Evolutionary conservation across 1,140 invertebrate genomes (phyloP).

Genomic region (Vanessa atalanta): DNA sequence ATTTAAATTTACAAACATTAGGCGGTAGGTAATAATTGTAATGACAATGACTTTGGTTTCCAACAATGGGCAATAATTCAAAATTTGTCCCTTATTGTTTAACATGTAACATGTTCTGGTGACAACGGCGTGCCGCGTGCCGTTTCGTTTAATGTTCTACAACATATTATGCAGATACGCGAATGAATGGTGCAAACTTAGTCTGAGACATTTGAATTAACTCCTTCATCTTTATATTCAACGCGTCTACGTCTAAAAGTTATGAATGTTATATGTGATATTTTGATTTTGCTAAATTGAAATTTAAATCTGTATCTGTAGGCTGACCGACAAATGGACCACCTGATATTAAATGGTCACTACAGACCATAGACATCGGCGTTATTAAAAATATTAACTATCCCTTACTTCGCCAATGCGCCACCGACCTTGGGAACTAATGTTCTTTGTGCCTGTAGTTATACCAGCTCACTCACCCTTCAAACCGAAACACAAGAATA

Average conservation of each 20-base stretch:
- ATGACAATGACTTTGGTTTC: conserved; percentile 53
- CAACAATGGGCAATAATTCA: conserved; percentile 68
- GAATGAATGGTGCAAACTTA: conserved; percentile 70
- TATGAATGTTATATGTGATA: conserved; percentile 51
- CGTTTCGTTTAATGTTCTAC: conserved; percentile 71
- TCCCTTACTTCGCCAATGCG: too few species aligned
- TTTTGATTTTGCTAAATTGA: conserved; percentile 17
- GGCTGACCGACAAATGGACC: too few species aligned
- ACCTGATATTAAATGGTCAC: too few species aligned
- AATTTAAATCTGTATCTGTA: too few species aligned
- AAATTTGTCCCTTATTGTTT: conserved; percentile 68
- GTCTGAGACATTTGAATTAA: conserved; percentile 70
- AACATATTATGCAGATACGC: conserved; percentile 74
- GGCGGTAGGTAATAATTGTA: conserved; percentile 48
- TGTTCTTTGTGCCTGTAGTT: too few species aligned
- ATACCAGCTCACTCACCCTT: too few species aligned
- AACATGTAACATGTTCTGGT: conserved; percentile 68
- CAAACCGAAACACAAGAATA: too few species aligned
- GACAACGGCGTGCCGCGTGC: conserved; percentile 62
- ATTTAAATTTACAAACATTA: conserved; percentile 31
- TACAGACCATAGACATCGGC: too few species aligned
- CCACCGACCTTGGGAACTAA: too few species aligned
- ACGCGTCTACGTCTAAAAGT: conserved; percentile 57
- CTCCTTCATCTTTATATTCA: conserved; percentile 65
- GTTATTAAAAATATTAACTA: too few species aligned